Percentiles rank a stretch among this genome's conserved stretches.
Evolutionary conservation across 2,888 invertebrate species (phyloP).

Genomic region (Portevinia maculata): DNA sequence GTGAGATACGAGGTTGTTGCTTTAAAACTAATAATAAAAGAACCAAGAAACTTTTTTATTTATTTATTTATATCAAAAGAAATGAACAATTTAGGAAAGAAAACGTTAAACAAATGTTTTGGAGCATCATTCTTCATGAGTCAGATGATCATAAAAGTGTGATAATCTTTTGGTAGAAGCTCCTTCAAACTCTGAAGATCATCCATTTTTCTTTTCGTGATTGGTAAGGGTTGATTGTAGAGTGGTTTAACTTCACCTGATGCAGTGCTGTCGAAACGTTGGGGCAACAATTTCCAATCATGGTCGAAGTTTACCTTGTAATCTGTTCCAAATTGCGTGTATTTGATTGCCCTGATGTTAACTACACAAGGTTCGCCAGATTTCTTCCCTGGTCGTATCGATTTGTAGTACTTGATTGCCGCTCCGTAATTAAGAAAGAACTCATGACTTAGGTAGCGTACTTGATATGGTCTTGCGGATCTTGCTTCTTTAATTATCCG

Average conservation of each 20-base stretch:
- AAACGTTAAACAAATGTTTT: background rate
- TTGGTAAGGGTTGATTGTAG: slow-evolving; percentile 1
- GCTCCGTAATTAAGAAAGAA: slow-evolving; percentile 20
- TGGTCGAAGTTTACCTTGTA: slow-evolving; percentile 8
- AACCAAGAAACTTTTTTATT: background rate
- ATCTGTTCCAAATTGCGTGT: slow-evolving; percentile 10
- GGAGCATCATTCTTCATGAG: background rate
- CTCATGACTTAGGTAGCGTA: slow-evolving; percentile 28
- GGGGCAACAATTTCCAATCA: slow-evolving; percentile 23
- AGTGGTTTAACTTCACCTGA: background rate
- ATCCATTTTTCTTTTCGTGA: background rate
- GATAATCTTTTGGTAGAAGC: background rate
- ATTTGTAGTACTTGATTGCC: slow-evolving; percentile 13
- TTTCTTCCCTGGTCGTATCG: slow-evolving; percentile 27
- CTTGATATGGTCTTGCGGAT: slow-evolving; percentile 9
- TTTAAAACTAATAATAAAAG: background rate
- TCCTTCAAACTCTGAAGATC: background rate
- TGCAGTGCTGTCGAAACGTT: slow-evolving; percentile 14
- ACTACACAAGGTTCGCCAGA: slow-evolving; percentile 30
- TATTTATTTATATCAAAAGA: background rate
- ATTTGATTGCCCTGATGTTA: slow-evolving; percentile 17
- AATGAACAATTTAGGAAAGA: background rate
- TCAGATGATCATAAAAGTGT: background rate
- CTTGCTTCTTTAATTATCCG: slow-evolving; percentile 21
- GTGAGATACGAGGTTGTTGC: slow-evolving; percentile 5